Conservation (phyloP, 2,113 vertebrate species). For the Corapipo altera region DNA sequence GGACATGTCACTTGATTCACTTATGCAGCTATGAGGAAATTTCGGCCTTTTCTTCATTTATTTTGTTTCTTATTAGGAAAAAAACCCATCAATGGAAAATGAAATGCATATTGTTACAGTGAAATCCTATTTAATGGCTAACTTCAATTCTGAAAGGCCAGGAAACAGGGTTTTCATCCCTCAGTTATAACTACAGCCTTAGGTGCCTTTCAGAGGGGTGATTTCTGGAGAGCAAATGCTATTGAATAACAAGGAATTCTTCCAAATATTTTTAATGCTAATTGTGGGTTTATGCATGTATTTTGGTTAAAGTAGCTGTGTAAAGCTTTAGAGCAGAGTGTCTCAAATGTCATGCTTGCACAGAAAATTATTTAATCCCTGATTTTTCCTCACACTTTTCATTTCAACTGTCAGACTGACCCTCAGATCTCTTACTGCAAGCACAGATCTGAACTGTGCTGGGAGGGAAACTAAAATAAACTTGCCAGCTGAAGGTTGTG, state of each 20-base stretch:
- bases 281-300: background rate
- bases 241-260: background rate
- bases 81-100: background rate
- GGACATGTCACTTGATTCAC: background rate
- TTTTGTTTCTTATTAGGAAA: background rate
- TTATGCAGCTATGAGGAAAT: background rate
- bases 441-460: background rate
- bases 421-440: background rate
- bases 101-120: background rate
- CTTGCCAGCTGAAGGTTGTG: background rate
- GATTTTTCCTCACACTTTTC: background rate
- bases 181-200: background rate
- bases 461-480: background rate
- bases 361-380: background rate
- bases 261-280: background rate
- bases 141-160: background rate
- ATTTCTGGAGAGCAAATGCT: background rate
- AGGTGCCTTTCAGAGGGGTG: background rate
- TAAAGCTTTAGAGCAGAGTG: background rate
- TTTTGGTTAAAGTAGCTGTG: background rate
- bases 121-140: constrained; percentile 16
- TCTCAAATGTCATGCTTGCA: background rate
- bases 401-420: background rate
- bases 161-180: background rate
- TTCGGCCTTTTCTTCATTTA: background rate